These are phyloP conservation scores for Myiagra hebetior DNA, from an alignment of 2,113 vertebrate species.

Conservation along the genomic window DNA sequence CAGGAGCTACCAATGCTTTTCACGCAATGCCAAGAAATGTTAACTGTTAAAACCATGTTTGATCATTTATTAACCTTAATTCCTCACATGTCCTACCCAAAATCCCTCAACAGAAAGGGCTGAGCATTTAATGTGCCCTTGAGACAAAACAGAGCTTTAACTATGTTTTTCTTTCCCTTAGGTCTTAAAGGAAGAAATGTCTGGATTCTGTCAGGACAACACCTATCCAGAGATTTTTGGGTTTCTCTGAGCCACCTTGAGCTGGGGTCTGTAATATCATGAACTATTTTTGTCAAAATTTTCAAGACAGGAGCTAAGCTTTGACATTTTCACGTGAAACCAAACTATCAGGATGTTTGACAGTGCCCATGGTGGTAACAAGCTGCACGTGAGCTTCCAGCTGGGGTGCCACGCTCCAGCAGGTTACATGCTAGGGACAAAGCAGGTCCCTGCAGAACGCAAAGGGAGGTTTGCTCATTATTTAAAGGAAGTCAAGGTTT, in stretches of 20 bases:
- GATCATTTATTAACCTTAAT: not conserved
- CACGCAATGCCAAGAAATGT: not conserved
- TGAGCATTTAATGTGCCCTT: not conserved
- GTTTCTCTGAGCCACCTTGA: not conserved
- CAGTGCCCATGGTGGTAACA: not conserved
- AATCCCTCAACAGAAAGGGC: not conserved
- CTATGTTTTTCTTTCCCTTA: not conserved
- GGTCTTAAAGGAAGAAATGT: not conserved
- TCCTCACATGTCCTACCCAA: not conserved
- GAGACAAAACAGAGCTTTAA: not conserved
- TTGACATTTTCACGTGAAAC: not conserved
- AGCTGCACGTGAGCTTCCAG: not conserved
- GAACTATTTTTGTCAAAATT: not conserved
- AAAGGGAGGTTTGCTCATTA: not conserved
- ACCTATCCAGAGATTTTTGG: not conserved
- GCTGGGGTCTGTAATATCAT: not conserved
- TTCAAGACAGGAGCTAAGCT: not conserved
- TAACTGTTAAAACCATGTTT: not conserved
- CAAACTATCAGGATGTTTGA: not conserved
- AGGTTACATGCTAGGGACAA: not conserved
- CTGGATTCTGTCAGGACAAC: not conserved
- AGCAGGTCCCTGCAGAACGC: not conserved
- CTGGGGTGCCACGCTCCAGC: not conserved
- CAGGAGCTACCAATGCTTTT: not conserved
- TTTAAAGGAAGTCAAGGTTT: not conserved